phyloP scores from a whole-genome alignment of 2,113 vertebrate species.

The Elephas maximus region DNA sequence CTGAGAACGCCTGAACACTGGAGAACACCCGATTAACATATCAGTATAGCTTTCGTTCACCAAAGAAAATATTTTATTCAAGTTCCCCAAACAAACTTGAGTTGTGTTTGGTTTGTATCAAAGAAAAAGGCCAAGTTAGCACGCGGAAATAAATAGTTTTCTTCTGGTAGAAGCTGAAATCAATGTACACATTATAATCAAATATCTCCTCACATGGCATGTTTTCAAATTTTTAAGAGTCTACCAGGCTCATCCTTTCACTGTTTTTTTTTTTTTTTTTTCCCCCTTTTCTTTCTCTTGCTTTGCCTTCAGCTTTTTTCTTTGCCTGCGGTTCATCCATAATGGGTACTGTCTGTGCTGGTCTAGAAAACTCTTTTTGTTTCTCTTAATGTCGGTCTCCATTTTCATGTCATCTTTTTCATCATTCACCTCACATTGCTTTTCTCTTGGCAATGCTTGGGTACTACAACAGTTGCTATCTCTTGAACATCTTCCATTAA shows the following conservation, averaged over 20 bases:
- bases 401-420: slow-evolving; percentile 86
- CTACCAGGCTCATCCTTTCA: slow-evolving; percentile 95
- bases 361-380: slow-evolving; percentile 93
- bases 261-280: slow-evolving; percentile 89
- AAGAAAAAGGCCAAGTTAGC: slow-evolving; percentile 41
- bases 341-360: slow-evolving; percentile 96
- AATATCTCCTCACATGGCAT: neutral
- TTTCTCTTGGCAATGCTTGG: slow-evolving; percentile 87
- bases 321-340: slow-evolving; percentile 95
- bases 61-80: slow-evolving; percentile 59
- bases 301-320: slow-evolving; percentile 77
- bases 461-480: slow-evolving; percentile 92
- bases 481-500: slow-evolving; percentile 94
- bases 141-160: slow-evolving; percentile 48
- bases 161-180: neutral
- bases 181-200: neutral
- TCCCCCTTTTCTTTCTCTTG: slow-evolving; percentile 91
- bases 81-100: slow-evolving; percentile 36
- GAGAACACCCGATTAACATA: neutral
- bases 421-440: slow-evolving; percentile 55
- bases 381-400: slow-evolving; percentile 86
- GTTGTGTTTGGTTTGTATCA: neutral
- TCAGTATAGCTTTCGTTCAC: slow-evolving; percentile 4
- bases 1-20: neutral
- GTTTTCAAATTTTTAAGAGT: slow-evolving; percentile 28